phyloP scores from a whole-genome alignment of 2,888 invertebrate genomes.

The Tenthredo notha region DNA sequence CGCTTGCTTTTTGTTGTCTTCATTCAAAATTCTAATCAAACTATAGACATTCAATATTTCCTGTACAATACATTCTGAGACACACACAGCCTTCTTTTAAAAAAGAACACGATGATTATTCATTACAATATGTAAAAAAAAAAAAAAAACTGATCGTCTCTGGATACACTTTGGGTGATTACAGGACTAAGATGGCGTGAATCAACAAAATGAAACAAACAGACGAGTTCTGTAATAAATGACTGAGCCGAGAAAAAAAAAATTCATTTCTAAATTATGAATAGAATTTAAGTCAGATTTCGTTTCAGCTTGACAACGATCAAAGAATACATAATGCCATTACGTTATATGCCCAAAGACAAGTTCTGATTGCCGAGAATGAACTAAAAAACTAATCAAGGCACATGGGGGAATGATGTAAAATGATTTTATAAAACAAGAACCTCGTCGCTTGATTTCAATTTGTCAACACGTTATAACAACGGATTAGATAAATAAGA shows the following conservation, averaged over 20 bases:
- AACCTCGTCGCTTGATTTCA: slow-evolving; percentile 32
- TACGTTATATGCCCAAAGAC: not conserved
- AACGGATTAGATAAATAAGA: slow-evolving; percentile 38
- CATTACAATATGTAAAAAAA: not conserved
- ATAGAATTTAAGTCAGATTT: not conserved
- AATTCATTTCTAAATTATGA: not conserved
- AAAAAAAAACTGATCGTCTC: not conserved
- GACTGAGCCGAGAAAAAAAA: not conserved
- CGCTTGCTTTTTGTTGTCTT: not conserved
- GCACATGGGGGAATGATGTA: slow-evolving; percentile 6
- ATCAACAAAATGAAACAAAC: slow-evolving; percentile 34
- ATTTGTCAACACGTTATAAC: slow-evolving; percentile 10
- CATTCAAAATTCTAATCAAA: slow-evolving; percentile 25
- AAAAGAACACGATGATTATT: slow-evolving; percentile 10
- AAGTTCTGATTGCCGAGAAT: not conserved
- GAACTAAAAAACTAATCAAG: not conserved
- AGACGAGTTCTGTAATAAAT: not conserved
- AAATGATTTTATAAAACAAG: not conserved
- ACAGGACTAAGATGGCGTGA: slow-evolving; percentile 22
- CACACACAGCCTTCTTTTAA: slow-evolving; percentile 23
- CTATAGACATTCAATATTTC: slow-evolving; percentile 15
- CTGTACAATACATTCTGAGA: slow-evolving; percentile 22
- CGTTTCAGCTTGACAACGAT: not conserved
- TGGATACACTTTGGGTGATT: slow-evolving; percentile 37
- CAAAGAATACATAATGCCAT: not conserved